Base-by-base conservation (phyloP, 2,797 vertebrate genomes). In the Phataginus tricuspis region DNA sequence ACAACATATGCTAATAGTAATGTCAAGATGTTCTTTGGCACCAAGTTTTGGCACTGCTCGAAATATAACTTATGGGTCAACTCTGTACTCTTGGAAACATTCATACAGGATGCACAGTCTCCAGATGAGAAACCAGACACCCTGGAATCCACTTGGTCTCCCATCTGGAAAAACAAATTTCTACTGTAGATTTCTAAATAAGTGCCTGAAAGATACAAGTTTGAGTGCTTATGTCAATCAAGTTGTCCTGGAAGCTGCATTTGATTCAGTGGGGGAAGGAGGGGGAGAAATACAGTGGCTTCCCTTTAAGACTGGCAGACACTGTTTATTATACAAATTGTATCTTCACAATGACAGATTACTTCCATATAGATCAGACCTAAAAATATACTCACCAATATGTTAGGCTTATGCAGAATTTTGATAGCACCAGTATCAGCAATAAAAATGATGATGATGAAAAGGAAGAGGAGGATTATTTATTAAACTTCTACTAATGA, bases 21-120 rank as follows among this genome's bases (percentile, higher is more conserved):
- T 78, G 88, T 68, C 85, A 88, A 91, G 88, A 95, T 0, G 7
- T 57, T 91, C 86, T 96, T 95, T 27, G 89, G 96, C 93, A 96
- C 77, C 0, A 0, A 1, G 0, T 49, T 97, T 96, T 97, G 97
- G 97, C 88, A 97, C 74, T 83, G 95, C 88, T 71, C 42, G 90
- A 96, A 97, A 98, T 59, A 75, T 57, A 86, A 96, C 96, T 96
- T 96, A 96, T 42, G 61, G n/a, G 77, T 97, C 89, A 86, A 53
- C 31, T 69, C 1, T 9, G 61, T 19, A 64, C 59, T 59, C 82
- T 89, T 90, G 27, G 25, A 87, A 63, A 68, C 92, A 78, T 6
- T 87, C 82, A 84, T 66, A 49, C 1, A 88, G 90, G 87, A 86
- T 25, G 4, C 5, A 64, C 2, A 8, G 31, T 31, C 15, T 84